Conservation (phyloP, 2,888 invertebrate species). For the Mantis religiosa region DNA sequence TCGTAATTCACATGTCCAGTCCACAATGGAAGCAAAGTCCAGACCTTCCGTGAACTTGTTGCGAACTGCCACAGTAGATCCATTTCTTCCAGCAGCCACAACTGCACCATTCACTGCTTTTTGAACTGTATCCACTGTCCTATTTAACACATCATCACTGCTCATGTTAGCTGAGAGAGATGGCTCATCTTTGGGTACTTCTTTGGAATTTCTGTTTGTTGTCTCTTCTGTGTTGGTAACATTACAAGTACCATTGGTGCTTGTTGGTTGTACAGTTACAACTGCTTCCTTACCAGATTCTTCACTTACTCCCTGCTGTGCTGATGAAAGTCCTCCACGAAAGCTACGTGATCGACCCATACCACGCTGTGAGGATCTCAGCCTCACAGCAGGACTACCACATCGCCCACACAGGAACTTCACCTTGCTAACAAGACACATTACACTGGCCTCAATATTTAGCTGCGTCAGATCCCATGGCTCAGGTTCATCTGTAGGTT, state of each 20-base stretch:
- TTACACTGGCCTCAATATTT: constrained; percentile 82
- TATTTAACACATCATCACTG: constrained; percentile 27
- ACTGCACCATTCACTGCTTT: constrained; percentile 52
- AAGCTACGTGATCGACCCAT: constrained; percentile 36
- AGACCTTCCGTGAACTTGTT: constrained; percentile 70
- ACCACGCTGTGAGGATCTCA: constrained; percentile 26
- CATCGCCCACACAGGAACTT: constrained; percentile 73
- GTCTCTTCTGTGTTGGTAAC: neutral
- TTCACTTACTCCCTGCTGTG: constrained; percentile 15
- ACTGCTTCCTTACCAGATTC: constrained; percentile 10
- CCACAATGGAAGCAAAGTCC: constrained; percentile 63
- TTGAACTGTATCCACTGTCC: constrained; percentile 30
- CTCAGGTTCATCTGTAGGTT: constrained; percentile 76
- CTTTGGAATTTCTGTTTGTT: neutral
- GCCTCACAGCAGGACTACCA: constrained; percentile 61
- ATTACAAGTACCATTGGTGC: constrained; percentile 10
- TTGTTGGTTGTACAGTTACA: constrained; percentile 27
- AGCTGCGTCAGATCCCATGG: constrained; percentile 81
- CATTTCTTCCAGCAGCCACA: constrained; percentile 49
- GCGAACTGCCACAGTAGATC: constrained; percentile 40
- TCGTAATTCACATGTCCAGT: constrained; percentile 71
- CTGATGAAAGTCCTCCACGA: constrained; percentile 33
- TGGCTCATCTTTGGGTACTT: neutral
- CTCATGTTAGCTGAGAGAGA: constrained; percentile 25
- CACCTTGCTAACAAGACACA: constrained; percentile 77